Evolutionary conservation across 2,113 vertebrate species (phyloP), one percentile per base, ranked within the genome.

Genomic region (Ascaphus truei): DNA sequence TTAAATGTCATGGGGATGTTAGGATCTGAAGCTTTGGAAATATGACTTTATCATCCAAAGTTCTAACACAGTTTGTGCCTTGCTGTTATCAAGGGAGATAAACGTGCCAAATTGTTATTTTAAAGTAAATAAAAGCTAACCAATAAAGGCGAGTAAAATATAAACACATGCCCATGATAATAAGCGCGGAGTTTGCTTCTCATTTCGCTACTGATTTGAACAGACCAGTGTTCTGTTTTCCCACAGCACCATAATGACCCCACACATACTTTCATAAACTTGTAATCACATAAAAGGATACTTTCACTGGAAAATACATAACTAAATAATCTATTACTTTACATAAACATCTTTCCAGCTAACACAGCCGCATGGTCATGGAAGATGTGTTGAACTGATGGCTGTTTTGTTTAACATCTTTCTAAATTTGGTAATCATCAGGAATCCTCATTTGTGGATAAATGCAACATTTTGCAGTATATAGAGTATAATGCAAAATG

Each of bases 201-300:
- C 85, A 89, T 92, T 90, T 91, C 87, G 89, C 86, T 89, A 85
- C 89, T 80, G 86, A 88, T 87, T 86, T 82, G 86, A 84, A 86
- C 76, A 85, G 85, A 82, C 80, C 81, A 81, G 73, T 72, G 77
- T 77, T 89, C 77, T 80, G 74, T 86, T 92, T 92, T 92, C 89
- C 89, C 90, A 91, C 86, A 90, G 85, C 88, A 90, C 85, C 85
- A 83, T 79, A 86, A 72, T 92, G 89, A 91, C 89, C 89, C 89
- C 84, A 89, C 83, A 83, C 87, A 92, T 92, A 92, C 88, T 91
- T 92, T 84, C 85, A 86, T 85, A 84, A 87, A 85, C 81, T 83
- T 85, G 90, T 91, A 91, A 92, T 90, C 88, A 76, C 85, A 82
- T 62, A 88, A 88, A 91, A 88, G 79, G 84, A 90, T 83, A 85